Base-by-base conservation (phyloP, 1,140 invertebrate species). In the Pemphigus obesinymphae region DNA sequence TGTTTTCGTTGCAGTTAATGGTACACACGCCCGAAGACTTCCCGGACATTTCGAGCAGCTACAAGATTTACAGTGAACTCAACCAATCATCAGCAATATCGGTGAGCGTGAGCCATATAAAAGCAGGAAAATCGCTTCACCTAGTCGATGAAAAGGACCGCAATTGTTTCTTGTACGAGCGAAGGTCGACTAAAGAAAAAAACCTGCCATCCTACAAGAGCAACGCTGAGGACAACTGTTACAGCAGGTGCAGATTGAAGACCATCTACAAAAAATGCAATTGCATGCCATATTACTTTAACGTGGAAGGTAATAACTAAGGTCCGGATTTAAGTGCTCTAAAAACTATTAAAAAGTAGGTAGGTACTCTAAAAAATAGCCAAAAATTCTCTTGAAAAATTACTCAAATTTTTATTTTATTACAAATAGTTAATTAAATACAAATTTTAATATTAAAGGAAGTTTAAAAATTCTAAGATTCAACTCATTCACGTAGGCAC, bases 1-100 rank as follows among this genome's bases (percentile, higher is more conserved):
- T 11, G 37, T 3, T 40, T 23, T 70, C 0, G 10, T 48, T 72
- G 15, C 20, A 83, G 83, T 50, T 83, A 26, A 83, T 83, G 40
- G 17, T 83, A 5, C 83, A 83, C 37, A 83, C 50, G 34, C 82
- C 83, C 6, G 82, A 81, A 17, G 83, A 83, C 20, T 83, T 83
- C 26, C 83, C 83, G 0, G 83, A 83, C 40, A 78, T 83, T 17
- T 40, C 83, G 13, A 43, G 29, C 26, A 83, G 55, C 29, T 82
- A 83, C 70, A 80, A 81, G 0, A 34, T 61, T 8, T 43, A 55
- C 31, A 29, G 43, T 6, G 68, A 83, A n/a, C 20, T 48, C 2
- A 43, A 66, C 6, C 80, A 66, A 43, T 82, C 83, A 29, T 81
- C 68, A 2, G n/a, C 31, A 6, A 83, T 83, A 48, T 55, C 61